Evolutionary conservation across 2,888 invertebrate species (phyloP), one percentile per base, ranked within the genome.

Genomic region (Megamerina dolium): DNA sequence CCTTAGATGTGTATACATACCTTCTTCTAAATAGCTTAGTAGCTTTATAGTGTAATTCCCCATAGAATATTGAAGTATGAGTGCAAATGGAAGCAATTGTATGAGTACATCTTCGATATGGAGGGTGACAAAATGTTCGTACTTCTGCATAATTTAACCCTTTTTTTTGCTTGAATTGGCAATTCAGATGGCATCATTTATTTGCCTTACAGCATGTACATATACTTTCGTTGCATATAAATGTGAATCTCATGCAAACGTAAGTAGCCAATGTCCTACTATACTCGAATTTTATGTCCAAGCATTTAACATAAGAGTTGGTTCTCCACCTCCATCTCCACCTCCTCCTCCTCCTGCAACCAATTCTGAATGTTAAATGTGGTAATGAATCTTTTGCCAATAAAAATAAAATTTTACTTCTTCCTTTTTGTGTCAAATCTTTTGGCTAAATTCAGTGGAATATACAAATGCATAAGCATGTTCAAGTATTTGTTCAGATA

Each of bases 381-480:
- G 43, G 43, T 48, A 48, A 54, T 52, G 54, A 52, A 47, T 52
- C 51, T 49, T 41, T 45, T 48, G 39, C 16, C 27, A 23, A n/a
- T 18, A 58, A 61, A 61, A 63, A 60, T 58, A 56, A 56, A 61
- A 61, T 63, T 60, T 55, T 53, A n/a, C n/a, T n/a, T n/a, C n/a
- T n/a, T n/a, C 52, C 61, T 50, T 64, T 64, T 66, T 65, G 66
- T 66, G 62, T 63, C 57, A 59, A 56, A 56, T 62, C 61, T 59
- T 60, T 57, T 50, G 54, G 51, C 44, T 52, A 52, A 63, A 63
- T 61, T 61, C 59, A 64, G 56, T 60, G n/a, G n/a, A n/a, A n/a
- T n/a, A n/a, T n/a, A n/a, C n/a, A n/a, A n/a, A n/a, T n/a, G n/a
- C n/a, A n/a, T n/a, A n/a, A n/a, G n/a, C n/a, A n/a, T n/a, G n/a